Base-by-base conservation (phyloP, 2,797 vertebrate genomes). In the Mallotus villosus region DNA sequence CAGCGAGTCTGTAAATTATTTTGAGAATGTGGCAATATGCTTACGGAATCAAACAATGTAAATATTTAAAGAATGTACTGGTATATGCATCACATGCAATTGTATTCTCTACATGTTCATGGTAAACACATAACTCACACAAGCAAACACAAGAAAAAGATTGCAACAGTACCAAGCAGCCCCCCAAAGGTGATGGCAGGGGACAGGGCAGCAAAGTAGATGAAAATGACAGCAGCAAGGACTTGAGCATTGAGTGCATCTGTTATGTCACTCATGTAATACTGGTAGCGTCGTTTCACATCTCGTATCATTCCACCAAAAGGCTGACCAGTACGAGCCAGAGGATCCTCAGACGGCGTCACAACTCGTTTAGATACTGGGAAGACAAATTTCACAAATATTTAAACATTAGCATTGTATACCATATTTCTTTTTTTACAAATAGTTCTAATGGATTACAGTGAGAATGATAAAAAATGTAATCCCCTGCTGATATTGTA, bases 161-260 rank as follows among this genome's bases (percentile, higher is more conserved):
- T n/a, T 55, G 17, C 51, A 55, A 63, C 12, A 60, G 17, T 68
- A 99, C 97, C 91, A 78, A 99, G 89, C 65, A 99, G 91, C 65
- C 97, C 97, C 1, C 97, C 97, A 0, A 99, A 99, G 69, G 97
- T 99, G 90, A 99, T 87, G 24, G 97, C 94, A 0, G 97, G 97
- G 1, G 97, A 95, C 74, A 99, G 88, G 3, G 97, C 96, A 0
- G 97, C 97, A 0, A 99, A 99, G 87, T 99, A 99, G 89, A 99
- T 99, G 86, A 99, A 99, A 87, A 99, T 97, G 84, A 97, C 87
- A 0, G 97, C 95, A 0, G 97, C 96, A 64, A 99, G 85, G 69
- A 95, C 96, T 85, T 98, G 97, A 1, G 92, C 76, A 12, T 89
- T 96, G 0, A 96, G 82, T 0, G 95, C 96, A 0, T 99, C 97